phyloP scores from a whole-genome alignment of 2,888 invertebrate genomes.

The Trichopria drosophilae region DNA sequence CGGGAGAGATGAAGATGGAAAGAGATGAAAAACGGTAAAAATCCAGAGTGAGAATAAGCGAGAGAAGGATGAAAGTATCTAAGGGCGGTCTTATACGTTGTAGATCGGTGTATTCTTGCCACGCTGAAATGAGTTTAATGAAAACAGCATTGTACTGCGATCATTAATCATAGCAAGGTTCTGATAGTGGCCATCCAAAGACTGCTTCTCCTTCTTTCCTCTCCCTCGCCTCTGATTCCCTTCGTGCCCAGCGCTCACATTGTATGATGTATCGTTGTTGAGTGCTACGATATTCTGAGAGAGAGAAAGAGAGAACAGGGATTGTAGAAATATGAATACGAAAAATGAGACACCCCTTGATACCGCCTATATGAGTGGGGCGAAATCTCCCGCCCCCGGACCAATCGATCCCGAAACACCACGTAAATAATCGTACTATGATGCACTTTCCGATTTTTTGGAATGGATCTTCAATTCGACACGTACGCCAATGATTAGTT shows the following conservation, averaged over 20 bases:
- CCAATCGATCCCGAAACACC: conserved; percentile 33
- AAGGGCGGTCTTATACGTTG: conserved; percentile 42
- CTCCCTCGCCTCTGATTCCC: conserved; percentile 32
- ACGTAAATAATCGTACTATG: too few species aligned
- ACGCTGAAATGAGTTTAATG: conserved; percentile 58
- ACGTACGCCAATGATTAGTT: too few species aligned
- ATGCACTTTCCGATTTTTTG: too few species aligned
- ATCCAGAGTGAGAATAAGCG: too few species aligned
- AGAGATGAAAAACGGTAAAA: too few species aligned
- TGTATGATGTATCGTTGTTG: conserved; percentile 51
- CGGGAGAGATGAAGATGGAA: too few species aligned
- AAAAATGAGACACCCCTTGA: conserved; percentile 44
- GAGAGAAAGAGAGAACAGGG: conserved; percentile 28
- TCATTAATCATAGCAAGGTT: conserved; percentile 57
- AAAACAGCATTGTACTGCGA: conserved; percentile 57
- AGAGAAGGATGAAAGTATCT: conserved; percentile 41
- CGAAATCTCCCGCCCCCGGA: conserved; percentile 33
- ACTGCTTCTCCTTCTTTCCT: conserved; percentile 33
- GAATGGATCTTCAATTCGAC: too few species aligned
- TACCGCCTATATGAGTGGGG: neutral
- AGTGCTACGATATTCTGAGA: conserved; percentile 42
- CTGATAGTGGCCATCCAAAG: conserved; percentile 54
- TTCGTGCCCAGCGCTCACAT: conserved; percentile 25
- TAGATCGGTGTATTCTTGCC: conserved; percentile 42
- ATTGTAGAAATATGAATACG: conserved; percentile 43